Evolutionary conservation across 1,140 invertebrate species (phyloP).

Genomic region (Drosophila suzukii): DNA sequence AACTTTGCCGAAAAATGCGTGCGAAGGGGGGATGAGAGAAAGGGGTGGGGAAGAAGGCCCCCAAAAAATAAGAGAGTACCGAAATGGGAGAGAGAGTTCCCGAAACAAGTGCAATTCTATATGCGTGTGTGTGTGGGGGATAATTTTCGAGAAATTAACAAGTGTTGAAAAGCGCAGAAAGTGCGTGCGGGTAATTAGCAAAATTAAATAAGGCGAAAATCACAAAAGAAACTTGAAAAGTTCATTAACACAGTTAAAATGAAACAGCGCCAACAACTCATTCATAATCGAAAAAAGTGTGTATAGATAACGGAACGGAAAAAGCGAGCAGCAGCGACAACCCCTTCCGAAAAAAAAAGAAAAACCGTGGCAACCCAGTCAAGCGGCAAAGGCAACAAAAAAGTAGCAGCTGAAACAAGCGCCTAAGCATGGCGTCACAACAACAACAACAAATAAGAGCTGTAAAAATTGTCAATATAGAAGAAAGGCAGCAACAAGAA

Average conservation of each 20-base stretch:
- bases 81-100: constrained; percentile 23
- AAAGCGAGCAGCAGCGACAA: constrained; percentile 39
- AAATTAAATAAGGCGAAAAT: constrained; percentile 1
- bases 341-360: constrained; percentile 56
- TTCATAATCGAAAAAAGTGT: constrained; percentile 70
- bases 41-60: not conserved
- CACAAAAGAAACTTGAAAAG: constrained; percentile 29
- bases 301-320: constrained; percentile 70
- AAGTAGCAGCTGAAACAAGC: constrained; percentile 68
- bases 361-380: constrained; percentile 60
- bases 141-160: constrained; percentile 51
- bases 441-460: constrained; percentile 56
- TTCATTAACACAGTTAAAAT: constrained; percentile 71
- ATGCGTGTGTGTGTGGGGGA: constrained; percentile 14
- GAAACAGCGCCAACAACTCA: constrained; percentile 47
- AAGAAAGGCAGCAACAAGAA: constrained; percentile 54
- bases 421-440: constrained; percentile 79
- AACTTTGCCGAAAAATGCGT: constrained; percentile 72
- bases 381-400: constrained; percentile 59
- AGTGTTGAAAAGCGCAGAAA: constrained; percentile 51
- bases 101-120: constrained; percentile 61
- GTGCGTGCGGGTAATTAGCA: constrained; percentile 53
- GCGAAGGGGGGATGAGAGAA: constrained; percentile 30
- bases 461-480: constrained; percentile 82
- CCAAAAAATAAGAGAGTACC: constrained; percentile 14